Conservation (phyloP, 2,888 invertebrate genomes). For the Bombyx huttoni region DNA sequence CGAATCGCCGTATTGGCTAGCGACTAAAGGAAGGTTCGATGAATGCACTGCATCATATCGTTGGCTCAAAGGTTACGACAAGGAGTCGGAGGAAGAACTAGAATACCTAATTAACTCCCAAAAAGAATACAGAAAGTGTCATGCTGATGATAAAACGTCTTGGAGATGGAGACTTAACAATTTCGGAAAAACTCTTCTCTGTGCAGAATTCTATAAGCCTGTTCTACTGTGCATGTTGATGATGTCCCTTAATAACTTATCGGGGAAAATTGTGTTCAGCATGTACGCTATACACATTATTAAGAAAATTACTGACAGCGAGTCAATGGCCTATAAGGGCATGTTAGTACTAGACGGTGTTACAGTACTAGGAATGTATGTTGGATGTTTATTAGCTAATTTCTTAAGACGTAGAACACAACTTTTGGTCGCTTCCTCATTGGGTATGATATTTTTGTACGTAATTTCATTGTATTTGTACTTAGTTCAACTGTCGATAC, state of each 20-base stretch:
- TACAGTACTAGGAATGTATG: conserved; percentile 14
- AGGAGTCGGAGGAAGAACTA: conserved; percentile 11
- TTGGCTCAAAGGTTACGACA: conserved; percentile 15
- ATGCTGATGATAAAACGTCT: conserved; percentile 6
- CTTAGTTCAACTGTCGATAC: conserved; percentile 6
- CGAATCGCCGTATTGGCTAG: conserved; percentile 15
- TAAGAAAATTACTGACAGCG: conserved; percentile 13
- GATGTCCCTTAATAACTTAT: conserved; percentile 9
- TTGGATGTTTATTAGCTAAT: conserved; percentile 13
- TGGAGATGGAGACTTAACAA: conserved; percentile 7
- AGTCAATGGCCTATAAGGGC: conserved; percentile 9
- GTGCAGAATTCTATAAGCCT: conserved; percentile 11
- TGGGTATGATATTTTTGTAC: conserved; percentile 10
- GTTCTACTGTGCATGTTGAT: conserved; percentile 11
- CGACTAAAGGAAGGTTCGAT: conserved; percentile 11
- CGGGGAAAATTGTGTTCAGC: conserved; percentile 14
- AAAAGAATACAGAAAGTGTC: conserved; percentile 15
- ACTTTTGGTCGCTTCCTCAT: conserved; percentile 7
- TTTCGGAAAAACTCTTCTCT: conserved; percentile 5
- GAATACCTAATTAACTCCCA: conserved; percentile 14
- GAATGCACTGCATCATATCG: conserved; percentile 16
- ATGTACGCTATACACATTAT: conserved; percentile 17
- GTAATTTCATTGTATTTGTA: conserved; percentile 12
- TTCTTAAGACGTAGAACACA: conserved; percentile 9
- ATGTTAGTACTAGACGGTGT: conserved; percentile 12